These are phyloP conservation scores for Eutrigla gurnardus DNA, from an alignment of 2,797 vertebrate genomes.

Conservation along the genomic window DNA sequence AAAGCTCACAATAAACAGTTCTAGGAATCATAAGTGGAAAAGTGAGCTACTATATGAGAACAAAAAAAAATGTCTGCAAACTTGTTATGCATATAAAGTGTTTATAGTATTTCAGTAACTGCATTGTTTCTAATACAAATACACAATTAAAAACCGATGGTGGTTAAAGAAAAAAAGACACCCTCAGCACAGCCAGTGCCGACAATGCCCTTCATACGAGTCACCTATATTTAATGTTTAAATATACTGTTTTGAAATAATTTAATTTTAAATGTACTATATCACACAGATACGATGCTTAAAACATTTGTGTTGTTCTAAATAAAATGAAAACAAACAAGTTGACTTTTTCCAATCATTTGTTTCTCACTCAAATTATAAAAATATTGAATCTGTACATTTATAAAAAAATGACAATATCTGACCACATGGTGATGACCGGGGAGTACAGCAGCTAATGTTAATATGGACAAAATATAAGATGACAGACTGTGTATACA, in stretches of 20 bases:
- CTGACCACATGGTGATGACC: neutral
- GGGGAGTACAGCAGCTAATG: neutral
- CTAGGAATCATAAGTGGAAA: conserved; percentile 24
- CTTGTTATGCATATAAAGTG: conserved; percentile 73
- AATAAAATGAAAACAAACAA: conserved; percentile 77
- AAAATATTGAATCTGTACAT: neutral
- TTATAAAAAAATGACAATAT: neutral
- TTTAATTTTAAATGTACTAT: conserved; percentile 87
- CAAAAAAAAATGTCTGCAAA: conserved; percentile 58
- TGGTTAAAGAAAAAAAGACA: conserved; percentile 58
- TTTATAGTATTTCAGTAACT: conserved; percentile 75
- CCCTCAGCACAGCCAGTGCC: conserved; percentile 58
- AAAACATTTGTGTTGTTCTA: conserved; percentile 84
- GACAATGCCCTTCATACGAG: conserved; percentile 71
- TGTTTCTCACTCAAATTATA: conserved; percentile 22
- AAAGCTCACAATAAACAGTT: conserved; percentile 29
- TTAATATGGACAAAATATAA: neutral
- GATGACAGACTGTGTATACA: neutral
- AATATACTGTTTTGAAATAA: conserved; percentile 84
- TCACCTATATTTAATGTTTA: conserved; percentile 84
- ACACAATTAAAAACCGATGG: conserved; percentile 61
- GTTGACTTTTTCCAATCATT: conserved; percentile 43
- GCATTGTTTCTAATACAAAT: conserved; percentile 74
- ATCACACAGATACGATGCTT: conserved; percentile 81
- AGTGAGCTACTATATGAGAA: conserved; percentile 37